Evolutionary conservation across 2,888 invertebrate species (phyloP), one percentile per base, ranked within the genome.

Genomic region (Eupithecia insigniata): DNA sequence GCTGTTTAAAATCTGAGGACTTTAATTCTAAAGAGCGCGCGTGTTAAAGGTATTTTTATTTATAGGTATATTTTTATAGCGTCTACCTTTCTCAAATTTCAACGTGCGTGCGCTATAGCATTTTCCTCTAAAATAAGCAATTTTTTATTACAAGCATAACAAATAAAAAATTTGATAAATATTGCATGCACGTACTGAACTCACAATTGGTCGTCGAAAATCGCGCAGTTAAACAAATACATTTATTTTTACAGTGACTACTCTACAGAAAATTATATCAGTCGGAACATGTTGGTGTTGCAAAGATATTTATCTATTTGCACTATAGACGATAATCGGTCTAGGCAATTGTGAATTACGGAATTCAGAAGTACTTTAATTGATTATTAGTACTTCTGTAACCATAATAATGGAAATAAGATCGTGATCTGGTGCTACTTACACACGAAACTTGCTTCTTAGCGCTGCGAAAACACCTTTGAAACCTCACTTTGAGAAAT

Each of bases 191-290:
- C 84, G 84, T 84, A 81, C 84, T 83, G 81, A 78, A 81, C 80
- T 78, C 73, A 75, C 60, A 75, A 72, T 72, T 73, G 71, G 76
- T 75, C 74, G 76, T 66, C 73, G 62, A 85, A 84, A 85, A 80
- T 80, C 82, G 87, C 88, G 85, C 85, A 86, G 88, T 90, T 92
- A 92, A 92, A 92, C 87, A 83, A 90, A 88, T 92, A 89, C 90
- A 92, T 94, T 94, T 94, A 88, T 94, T 93, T 93, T 94, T 94
- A 93, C 94, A 94, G 93, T 93, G 93, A 87, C 92, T 83, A 86
- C 92, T 91, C 94, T 87, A 91, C 93, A 92, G 92, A 91, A 90
- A 90, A 88, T 91, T 88, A 81, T 93, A 88, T 89, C 91, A 90
- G 87, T 91, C 89, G 88, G 90, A 92, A 90, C 85, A 88, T 92